Conservation (phyloP, 2,888 invertebrate species). For the Cosmia pyralina region DNA sequence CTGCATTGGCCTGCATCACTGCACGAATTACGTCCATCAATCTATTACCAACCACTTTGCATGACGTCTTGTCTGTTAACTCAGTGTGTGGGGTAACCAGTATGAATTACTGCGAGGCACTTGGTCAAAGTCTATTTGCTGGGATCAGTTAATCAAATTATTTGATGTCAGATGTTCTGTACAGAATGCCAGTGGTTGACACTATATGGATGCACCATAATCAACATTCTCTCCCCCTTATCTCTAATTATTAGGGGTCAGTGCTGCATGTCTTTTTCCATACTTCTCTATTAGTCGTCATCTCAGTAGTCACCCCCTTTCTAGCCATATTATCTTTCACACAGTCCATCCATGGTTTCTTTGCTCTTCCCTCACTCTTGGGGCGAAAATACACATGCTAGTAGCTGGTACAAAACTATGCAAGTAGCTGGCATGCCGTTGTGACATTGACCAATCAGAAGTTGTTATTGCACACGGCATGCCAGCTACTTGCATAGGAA, state of each 20-base stretch:
- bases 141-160: background rate
- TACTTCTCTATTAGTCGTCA: background rate
- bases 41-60: constrained; percentile 42
- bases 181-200: background rate
- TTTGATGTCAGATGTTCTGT: background rate
- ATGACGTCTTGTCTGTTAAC: constrained; percentile 23
- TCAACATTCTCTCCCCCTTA: background rate
- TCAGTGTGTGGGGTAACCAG: constrained; percentile 17
- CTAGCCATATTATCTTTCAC: background rate
- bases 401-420: too few species aligned
- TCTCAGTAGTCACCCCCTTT: background rate
- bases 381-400: too few species aligned
- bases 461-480: too few species aligned
- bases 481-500: too few species aligned
- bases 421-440: too few species aligned
- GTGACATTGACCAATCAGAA: too few species aligned
- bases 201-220: background rate
- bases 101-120: constrained; percentile 20
- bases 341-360: background rate
- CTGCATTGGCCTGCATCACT: constrained; percentile 35
- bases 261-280: background rate
- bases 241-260: background rate
- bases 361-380: background rate
- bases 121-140: constrained; percentile 4
- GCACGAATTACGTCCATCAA: constrained; percentile 47